Percentiles rank a stretch among this genome's conserved stretches.
phyloP scores from a whole-genome alignment of 2,113 vertebrate genomes.

The Sula dactylatra region DNA sequence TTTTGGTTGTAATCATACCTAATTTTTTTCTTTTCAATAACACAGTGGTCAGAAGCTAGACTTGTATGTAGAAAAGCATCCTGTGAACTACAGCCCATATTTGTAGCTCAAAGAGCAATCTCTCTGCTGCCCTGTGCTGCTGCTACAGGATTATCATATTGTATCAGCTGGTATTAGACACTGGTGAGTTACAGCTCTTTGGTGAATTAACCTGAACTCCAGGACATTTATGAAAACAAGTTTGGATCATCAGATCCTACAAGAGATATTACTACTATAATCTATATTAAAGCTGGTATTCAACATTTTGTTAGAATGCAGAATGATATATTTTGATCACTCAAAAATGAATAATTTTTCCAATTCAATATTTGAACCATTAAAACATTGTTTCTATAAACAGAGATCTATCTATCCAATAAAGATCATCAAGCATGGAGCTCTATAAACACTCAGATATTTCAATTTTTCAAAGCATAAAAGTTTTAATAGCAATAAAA shows the following conservation, averaged over 20 bases:
- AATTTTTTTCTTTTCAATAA: not conserved
- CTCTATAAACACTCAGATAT: slow-evolving; percentile 11
- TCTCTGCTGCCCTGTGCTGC: not conserved
- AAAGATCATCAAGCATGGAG: not conserved
- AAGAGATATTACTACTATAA: slow-evolving; percentile 14
- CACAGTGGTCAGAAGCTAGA: not conserved
- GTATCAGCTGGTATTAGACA: not conserved
- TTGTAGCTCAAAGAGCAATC: not conserved
- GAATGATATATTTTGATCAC: slow-evolving; percentile 20
- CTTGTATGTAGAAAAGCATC: not conserved
- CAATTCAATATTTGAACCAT: slow-evolving; percentile 43
- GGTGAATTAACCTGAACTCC: slow-evolving; percentile 43
- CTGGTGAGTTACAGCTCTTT: slow-evolving; percentile 28
- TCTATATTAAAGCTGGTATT: slow-evolving; percentile 38
- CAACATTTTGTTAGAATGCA: slow-evolving; percentile 58
- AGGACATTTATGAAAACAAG: slow-evolving; percentile 29
- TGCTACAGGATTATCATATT: not conserved
- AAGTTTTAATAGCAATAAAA: slow-evolving; percentile 13
- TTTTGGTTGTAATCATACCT: not conserved
- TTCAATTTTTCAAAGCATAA: slow-evolving; percentile 49
- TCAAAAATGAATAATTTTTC: slow-evolving; percentile 45
- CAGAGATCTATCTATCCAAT: slow-evolving; percentile 40
- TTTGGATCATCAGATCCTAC: not conserved
- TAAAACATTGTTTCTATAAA: slow-evolving; percentile 44
- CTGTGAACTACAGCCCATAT: not conserved